Evolutionary conservation across 37 sponge, comb jelly and placozoan genomes (phyloP).

Genomic region (Spongilla lacustris): DNA sequence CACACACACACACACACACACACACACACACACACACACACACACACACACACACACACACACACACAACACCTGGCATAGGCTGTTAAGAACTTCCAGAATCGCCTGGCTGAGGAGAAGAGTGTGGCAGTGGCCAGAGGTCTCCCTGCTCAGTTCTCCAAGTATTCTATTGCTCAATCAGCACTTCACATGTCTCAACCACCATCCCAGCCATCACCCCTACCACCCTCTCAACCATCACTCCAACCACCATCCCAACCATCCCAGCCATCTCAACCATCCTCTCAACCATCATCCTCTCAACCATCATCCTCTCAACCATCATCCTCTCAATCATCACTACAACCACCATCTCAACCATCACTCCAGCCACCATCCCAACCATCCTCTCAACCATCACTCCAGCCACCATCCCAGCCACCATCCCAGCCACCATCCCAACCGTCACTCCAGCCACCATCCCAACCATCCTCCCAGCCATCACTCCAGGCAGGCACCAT

Average conservation of each 20-base stretch:
- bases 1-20: conserved; percentile 1
- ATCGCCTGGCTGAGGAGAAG: conserved; percentile 43
- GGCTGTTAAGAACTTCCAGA: conserved; percentile 60
- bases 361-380: neutral
- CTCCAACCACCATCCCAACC: neutral
- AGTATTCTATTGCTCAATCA: neutral
- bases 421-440: neutral
- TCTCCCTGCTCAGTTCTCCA: neutral
- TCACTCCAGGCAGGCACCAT: neutral
- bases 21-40: neutral
- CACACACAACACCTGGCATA: neutral
- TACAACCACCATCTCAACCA: neutral
- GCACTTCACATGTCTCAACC: neutral
- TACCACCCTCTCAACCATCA: neutral
- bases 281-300: too few relatives aligned
- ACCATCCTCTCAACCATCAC: neutral
- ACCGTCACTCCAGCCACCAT: neutral
- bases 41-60: conserved; percentile 27
- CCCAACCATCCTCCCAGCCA: neutral
- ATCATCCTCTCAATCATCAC: too few relatives aligned
- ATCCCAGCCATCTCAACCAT: neutral
- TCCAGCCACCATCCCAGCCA: neutral
- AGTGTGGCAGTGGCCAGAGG: conserved; percentile 45
- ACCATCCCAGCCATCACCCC: neutral
- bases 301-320: too few relatives aligned